Evolutionary conservation across 2,797 vertebrate genomes (phyloP), one percentile per base, ranked within the genome.

Genomic region (Acomys russatus): DNA sequence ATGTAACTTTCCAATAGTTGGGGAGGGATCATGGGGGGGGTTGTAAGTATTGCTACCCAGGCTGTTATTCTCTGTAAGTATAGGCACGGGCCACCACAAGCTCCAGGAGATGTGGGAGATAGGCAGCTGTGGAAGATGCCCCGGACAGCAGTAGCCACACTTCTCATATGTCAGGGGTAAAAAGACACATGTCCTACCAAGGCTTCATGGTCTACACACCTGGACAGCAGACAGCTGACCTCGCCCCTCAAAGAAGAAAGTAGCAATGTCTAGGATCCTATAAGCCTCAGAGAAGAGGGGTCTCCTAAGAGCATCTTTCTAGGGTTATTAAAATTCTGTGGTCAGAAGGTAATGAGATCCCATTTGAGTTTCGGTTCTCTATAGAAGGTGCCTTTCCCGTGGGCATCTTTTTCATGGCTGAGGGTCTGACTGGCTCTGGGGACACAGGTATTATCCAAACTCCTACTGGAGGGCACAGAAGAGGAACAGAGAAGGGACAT

Each of bases 251-350:
- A 88, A 38, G 33, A 30, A 79, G 12, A 94, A 30, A 14, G 38
- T 12, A 63, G n/a, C 77, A 33, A 35, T 9, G 18, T 61, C 35
- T 38, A 44, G 4, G 1, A 82, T 0, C 25, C 28, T 66, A 12
- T 1, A 91, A 63, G 66, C 54, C 28, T 80, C 64, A 25, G 54
- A 23, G 10, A 76, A 84, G 84, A 54, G 54, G 44, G 14, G 3
- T n/a, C 28, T 92, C 86, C 68, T 35, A 44, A 89, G 89, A 83
- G 38, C 15, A 12, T 35, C 54, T 56, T 83, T 94, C 79, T 86
- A 33, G 77, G 63, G 23, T 82, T 96, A 77, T 18, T 51, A 56
- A 79, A 90, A 68, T 79, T 77, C 76, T 78, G 49, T 91, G 78
- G 25, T 76, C 73, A 76, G 38, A 44, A 92, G 89, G 5, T 66